Evolutionary conservation across 2,797 vertebrate genomes (phyloP), one percentile per base, ranked within the genome.

Genomic region (Pseudotriccus pelzelni): DNA sequence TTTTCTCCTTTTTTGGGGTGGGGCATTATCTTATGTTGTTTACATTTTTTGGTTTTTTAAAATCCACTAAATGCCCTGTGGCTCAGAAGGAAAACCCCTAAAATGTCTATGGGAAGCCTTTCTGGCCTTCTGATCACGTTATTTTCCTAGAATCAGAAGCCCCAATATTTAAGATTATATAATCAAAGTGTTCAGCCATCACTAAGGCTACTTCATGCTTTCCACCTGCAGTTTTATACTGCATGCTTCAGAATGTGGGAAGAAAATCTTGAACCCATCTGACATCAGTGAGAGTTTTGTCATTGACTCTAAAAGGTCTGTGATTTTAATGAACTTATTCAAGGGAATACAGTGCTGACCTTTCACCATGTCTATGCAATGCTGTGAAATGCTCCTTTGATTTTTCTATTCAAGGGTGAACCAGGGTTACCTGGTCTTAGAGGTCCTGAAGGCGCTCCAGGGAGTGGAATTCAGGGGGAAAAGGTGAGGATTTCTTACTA

Each of bases 391-490:
- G 16, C 27, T 72, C 53, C 59, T 90, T 74, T 81, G 27, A 39
- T 64, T 86, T 74, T 92, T 92, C 43, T 95, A 0, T 83, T 75
- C 68, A 49, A 99, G 99, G 99, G 99, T 84, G 99, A 99, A 89
- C 96, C 98, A 90, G 99, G 99, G 58, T 89, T 98, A 81, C 53
- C 98, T 83, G 99, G 99, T 91, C 96, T 98, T 59, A 98, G 98
- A 97, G 99, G 99, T 60, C 80, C 97, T 77, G 99, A 99, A 83
- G 99, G 99, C 93, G 78, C 97, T 44, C 93, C 97, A 92, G 99
- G 99, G 55, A 96, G 98, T 97, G 99, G 99, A 88, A 98, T 96
- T 96, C 99, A 98, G 96, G 99, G 99, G 23, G 98, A 99, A 96
- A 99, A 99, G 98, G 99, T 99, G 84, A 79, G 90, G 78, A 91